Percentiles rank a stretch among this genome's conserved stretches.
These are phyloP conservation scores for Polymixis lichenea DNA, from an alignment of 2,888 invertebrate species.

Conservation along the genomic window DNA sequence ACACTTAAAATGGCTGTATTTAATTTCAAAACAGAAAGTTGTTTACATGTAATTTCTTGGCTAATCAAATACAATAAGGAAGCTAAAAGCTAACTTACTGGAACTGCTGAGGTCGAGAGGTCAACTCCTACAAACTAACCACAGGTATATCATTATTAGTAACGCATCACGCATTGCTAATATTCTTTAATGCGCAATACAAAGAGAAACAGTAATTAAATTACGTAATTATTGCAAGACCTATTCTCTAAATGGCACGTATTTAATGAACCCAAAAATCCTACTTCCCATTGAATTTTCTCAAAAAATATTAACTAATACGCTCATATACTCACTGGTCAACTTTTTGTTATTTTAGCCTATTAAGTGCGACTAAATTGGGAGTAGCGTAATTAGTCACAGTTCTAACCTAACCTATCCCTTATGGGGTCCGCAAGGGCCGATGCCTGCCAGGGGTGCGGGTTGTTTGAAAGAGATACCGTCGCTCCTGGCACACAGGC, in stretches of 20 bases:
- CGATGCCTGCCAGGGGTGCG: too few species aligned
- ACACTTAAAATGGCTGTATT: not conserved
- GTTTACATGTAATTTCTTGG: conserved; percentile 14
- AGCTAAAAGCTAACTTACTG: conserved; percentile 22
- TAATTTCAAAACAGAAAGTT: conserved; percentile 35
- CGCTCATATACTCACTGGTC: not conserved
- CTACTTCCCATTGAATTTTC: not conserved
- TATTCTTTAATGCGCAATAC: conserved; percentile 1
- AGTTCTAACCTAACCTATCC: not conserved
- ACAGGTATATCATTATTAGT: conserved; percentile 28
- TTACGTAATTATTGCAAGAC: not conserved
- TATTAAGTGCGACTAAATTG: not conserved
- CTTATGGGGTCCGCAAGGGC: too few species aligned
- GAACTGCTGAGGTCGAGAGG: conserved; percentile 33
- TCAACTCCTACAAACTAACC: conserved; percentile 40
- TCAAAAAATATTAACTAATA: not conserved
- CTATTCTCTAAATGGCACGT: not conserved
- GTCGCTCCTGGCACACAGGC: too few species aligned
- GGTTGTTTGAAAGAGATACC: too few species aligned
- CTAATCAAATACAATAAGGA: conserved; percentile 46
- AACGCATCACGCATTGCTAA: conserved; percentile 45
- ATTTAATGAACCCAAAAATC: not conserved
- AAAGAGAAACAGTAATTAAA: not conserved
- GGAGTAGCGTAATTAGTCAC: not conserved
- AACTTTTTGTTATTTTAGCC: not conserved